Evolutionary conservation across 2,113 vertebrate genomes (phyloP), one percentile per base, ranked within the genome.

Genomic region (Ciconia stormi): DNA sequence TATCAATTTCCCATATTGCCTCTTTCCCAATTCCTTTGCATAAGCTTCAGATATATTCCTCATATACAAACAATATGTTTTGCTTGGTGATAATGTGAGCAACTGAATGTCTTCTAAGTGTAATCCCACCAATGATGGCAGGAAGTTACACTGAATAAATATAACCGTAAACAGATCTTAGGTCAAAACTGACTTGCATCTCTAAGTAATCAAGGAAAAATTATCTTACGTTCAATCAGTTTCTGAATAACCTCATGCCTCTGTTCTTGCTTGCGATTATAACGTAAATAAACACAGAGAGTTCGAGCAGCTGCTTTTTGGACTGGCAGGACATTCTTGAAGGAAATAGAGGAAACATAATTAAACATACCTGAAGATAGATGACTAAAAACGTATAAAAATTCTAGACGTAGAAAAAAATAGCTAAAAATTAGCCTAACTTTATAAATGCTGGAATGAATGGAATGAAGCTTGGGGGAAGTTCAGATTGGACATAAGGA

Each of bases 201-300:
- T 92, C 44, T 91, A 72, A 84, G 15, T 36, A 77, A 92, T 22
- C 4, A 46, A 93, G 55, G 92, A 69, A 89, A 56, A 90, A 61
- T 50, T 58, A 77, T 89, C 98, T 98, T 97, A 99, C 99, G 99
- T 98, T 99, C 99, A 63, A 99, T 98, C 95, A 99, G 97, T 80
- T 99, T 99, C 96, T 99, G 98, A 97, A 99, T 99, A 86, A 99
- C 98, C 76, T 99, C 99, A 32, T 99, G 99, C 23, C 99, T 98
- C 96, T 99, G 99, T 81, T 99, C 99, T 91, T 99, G 99, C 89
- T 99, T 99, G 80, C 99, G 99, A 95, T 99, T 99, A 83, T 99
- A 99, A 65, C 99, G 99, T 78, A 99, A 98, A 93, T 99, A 99
- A 59, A 99, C 97, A 23, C 99, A 99, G 21, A 99, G 98, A 7